Evolutionary conservation across 2,113 vertebrate species (phyloP).

Genomic region (Oreochromis aureus): DNA sequence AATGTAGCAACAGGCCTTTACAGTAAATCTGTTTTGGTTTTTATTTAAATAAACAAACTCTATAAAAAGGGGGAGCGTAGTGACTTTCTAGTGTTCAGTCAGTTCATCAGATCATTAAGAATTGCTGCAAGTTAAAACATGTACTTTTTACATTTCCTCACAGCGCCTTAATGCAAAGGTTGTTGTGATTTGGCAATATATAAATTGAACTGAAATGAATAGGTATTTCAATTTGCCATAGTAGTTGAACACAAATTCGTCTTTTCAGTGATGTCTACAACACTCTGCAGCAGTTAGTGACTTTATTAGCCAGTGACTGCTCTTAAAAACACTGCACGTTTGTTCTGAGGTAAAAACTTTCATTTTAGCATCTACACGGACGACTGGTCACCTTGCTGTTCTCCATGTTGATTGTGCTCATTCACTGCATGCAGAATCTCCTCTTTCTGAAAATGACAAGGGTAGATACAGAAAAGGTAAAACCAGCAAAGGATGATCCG

Average conservation of each 20-base stretch:
- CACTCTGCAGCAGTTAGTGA: not conserved
- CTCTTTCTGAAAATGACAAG: slow-evolving; percentile 22
- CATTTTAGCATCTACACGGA: not conserved
- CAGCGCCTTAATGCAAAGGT: not conserved
- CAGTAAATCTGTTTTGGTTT: not conserved
- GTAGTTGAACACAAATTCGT: not conserved
- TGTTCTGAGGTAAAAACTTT: not conserved
- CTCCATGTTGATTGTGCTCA: slow-evolving; percentile 54
- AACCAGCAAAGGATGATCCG: not conserved
- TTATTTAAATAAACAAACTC: not conserved
- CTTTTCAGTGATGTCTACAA: not conserved
- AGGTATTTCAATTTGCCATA: not conserved
- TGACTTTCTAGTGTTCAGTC: not conserved
- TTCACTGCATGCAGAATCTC: not conserved
- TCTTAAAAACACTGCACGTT: not conserved
- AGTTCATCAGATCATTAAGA: not conserved
- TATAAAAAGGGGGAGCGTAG: not conserved
- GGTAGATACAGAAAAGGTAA: not conserved
- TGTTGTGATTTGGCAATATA: not conserved
- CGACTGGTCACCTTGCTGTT: slow-evolving; percentile 65
- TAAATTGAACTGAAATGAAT: not conserved
- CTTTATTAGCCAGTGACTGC: not conserved
- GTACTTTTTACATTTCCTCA: not conserved
- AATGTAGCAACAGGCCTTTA: not conserved
- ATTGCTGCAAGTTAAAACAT: not conserved